These are phyloP conservation scores for Drosophila colorata DNA, from an alignment of 2,888 invertebrate species.

Conservation along the genomic window DNA sequence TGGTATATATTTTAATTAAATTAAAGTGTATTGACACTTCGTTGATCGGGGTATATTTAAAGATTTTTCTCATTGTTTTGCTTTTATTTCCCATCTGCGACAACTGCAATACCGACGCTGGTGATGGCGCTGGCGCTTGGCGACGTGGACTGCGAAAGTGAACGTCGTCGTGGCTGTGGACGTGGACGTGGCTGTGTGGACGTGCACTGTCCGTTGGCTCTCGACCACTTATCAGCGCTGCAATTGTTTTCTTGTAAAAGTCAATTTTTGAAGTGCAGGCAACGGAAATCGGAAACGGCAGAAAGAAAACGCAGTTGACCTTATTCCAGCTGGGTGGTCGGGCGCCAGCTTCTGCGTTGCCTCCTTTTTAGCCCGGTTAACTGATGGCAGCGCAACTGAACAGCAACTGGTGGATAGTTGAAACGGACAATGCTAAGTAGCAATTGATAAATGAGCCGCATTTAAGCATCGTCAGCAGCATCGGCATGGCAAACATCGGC, in stretches of 20 bases:
- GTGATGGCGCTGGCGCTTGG: neutral
- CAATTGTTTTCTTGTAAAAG: constrained; percentile 80
- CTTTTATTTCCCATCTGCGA: constrained; percentile 50
- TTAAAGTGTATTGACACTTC: constrained; percentile 34
- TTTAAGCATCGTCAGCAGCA: constrained; percentile 73
- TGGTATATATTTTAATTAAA: neutral
- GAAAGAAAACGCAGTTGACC: constrained; percentile 70
- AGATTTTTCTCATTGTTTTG: constrained; percentile 32
- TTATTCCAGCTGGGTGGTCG: constrained; percentile 47
- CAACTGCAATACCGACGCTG: constrained; percentile 32
- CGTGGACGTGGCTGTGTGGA: constrained; percentile 38
- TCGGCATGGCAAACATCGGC: constrained; percentile 35
- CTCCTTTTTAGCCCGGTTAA: constrained; percentile 18
- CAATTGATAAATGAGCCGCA: constrained; percentile 79
- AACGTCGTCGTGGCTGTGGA: constrained; percentile 29
- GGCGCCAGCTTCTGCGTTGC: neutral
- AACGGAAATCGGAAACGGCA: constrained; percentile 75
- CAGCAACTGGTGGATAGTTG: constrained; percentile 72
- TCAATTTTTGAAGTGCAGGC: constrained; percentile 78
- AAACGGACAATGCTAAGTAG: constrained; percentile 70
- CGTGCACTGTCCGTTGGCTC: constrained; percentile 62
- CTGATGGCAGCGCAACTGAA: constrained; percentile 23
- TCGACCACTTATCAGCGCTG: constrained; percentile 73
- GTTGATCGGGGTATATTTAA: neutral
- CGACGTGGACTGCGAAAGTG: constrained; percentile 34